Evolutionary conservation across 1,140 invertebrate species (phyloP).

Genomic region (Condylostylus longicornis): DNA sequence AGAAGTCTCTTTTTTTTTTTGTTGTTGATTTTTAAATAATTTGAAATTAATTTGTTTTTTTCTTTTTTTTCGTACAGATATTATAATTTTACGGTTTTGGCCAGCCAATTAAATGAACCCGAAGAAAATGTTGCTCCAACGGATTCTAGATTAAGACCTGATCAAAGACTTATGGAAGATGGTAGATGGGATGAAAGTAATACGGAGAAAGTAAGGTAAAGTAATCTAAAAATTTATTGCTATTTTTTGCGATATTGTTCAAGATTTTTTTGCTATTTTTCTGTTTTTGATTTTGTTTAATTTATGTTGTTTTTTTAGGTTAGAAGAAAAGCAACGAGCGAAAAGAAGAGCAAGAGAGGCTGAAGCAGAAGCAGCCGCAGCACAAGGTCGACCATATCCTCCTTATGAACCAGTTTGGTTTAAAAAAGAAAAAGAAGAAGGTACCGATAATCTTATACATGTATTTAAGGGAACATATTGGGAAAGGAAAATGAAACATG

Average conservation of each 20-base stretch:
- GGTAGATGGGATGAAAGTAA: slow-evolving; percentile 95
- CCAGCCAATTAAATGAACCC: slow-evolving; percentile 89
- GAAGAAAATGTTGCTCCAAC: slow-evolving; percentile 90
- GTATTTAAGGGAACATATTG: slow-evolving; percentile 84
- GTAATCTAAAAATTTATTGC: neutral
- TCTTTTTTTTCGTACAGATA: slow-evolving; percentile 41
- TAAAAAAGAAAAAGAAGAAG: slow-evolving; percentile 59
- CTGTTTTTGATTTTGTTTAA: neutral
- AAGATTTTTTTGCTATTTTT: neutral
- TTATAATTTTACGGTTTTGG: slow-evolving; percentile 90
- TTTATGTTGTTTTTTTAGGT: slow-evolving; percentile 33
- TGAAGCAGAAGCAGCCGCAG: slow-evolving; percentile 63
- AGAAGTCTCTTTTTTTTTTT: too few species aligned
- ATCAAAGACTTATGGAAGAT: slow-evolving; percentile 96
- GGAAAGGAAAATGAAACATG: slow-evolving; percentile 72
- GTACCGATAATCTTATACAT: slow-evolving; percentile 69
- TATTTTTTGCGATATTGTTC: neutral
- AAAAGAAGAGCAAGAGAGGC: slow-evolving; percentile 56
- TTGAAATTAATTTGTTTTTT: too few species aligned
- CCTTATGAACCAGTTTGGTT: slow-evolving; percentile 88
- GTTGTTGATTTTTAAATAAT: slow-evolving; percentile 1
- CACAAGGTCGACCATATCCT: slow-evolving; percentile 51
- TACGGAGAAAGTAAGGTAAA: slow-evolving; percentile 52
- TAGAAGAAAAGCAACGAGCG: slow-evolving; percentile 90
- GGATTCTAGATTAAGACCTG: slow-evolving; percentile 82